These are phyloP conservation scores for Aplidium turbinatum DNA, from an alignment of 23 tunicate species.

Conservation along the genomic window DNA sequence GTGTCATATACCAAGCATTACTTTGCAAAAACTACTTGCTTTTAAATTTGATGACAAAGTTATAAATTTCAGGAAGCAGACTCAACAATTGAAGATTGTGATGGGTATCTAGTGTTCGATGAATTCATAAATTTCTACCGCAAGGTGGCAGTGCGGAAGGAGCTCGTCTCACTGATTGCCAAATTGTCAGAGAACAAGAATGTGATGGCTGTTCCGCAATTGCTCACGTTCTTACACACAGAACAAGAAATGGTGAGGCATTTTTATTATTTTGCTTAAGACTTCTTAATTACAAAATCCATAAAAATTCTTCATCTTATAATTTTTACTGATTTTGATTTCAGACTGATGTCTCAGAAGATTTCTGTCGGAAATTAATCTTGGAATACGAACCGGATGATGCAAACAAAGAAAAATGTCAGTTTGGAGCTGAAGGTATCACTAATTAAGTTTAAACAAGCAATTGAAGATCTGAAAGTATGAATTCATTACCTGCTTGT, in stretches of 20 bases:
- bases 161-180: constrained; percentile 27
- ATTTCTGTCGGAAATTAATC: constrained; percentile 33
- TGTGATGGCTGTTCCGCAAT: constrained; percentile 21
- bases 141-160: constrained; percentile 74
- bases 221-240: constrained; percentile 21
- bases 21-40: too few relatives aligned
- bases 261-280: background rate
- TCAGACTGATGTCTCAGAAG: constrained; percentile 29
- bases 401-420: constrained; percentile 11
- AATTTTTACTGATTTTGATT: too few relatives aligned
- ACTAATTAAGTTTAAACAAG: too few relatives aligned
- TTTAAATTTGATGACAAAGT: too few relatives aligned
- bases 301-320: background rate
- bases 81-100: constrained; percentile 28
- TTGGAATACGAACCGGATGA: constrained; percentile 35
- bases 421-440: constrained; percentile 64
- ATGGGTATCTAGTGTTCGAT: constrained; percentile 54
- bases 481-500: too few relatives aligned
- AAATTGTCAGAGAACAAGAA: constrained; percentile 15
- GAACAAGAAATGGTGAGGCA: constrained; percentile 38
- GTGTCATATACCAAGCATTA: too few relatives aligned
- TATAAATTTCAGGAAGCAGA: constrained; percentile 55
- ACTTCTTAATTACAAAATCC: too few relatives aligned
- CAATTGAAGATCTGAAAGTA: too few relatives aligned
- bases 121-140: constrained; percentile 81